phyloP scores from a whole-genome alignment of 1,140 invertebrate genomes.

The Hermetia illucens region DNA sequence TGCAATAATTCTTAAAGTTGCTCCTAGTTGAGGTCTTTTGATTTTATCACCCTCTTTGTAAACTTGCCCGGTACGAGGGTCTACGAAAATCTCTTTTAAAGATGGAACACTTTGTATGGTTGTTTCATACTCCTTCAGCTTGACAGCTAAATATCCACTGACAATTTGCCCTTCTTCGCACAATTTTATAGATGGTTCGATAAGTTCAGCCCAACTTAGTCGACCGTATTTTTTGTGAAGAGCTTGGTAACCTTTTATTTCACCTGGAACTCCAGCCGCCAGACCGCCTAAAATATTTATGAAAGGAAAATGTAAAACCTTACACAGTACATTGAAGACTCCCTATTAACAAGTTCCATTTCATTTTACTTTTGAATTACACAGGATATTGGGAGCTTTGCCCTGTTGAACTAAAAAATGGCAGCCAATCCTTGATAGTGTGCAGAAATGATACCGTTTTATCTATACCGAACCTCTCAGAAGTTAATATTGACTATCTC shows the following conservation, averaged over 20 bases:
- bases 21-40: conserved; percentile 49
- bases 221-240: conserved; percentile 62
- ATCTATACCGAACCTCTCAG: too few relatives aligned
- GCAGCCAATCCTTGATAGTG: too few relatives aligned
- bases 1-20: conserved; percentile 58
- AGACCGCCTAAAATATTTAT: conserved; percentile 51
- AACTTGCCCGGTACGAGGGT: conserved; percentile 43
- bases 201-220: conserved; percentile 64
- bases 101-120: conserved; percentile 45
- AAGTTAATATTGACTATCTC: too few relatives aligned
- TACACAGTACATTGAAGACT: too few relatives aligned
- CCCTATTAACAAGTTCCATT: too few relatives aligned
- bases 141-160: conserved; percentile 50
- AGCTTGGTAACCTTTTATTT: conserved; percentile 72
- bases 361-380: too few relatives aligned
- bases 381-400: too few relatives aligned
- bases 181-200: conserved; percentile 62
- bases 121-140: conserved; percentile 37
- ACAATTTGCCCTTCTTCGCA: conserved; percentile 56
- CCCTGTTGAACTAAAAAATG: too few relatives aligned
- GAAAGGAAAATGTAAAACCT: too few relatives aligned
- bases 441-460: too few relatives aligned
- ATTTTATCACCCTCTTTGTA: conserved; percentile 55
- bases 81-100: conserved; percentile 48
- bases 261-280: conserved; percentile 80